Evolutionary conservation across 2,888 invertebrate genomes (phyloP), one percentile per base, ranked within the genome.

Genomic region (Brachylomia viminalis): DNA sequence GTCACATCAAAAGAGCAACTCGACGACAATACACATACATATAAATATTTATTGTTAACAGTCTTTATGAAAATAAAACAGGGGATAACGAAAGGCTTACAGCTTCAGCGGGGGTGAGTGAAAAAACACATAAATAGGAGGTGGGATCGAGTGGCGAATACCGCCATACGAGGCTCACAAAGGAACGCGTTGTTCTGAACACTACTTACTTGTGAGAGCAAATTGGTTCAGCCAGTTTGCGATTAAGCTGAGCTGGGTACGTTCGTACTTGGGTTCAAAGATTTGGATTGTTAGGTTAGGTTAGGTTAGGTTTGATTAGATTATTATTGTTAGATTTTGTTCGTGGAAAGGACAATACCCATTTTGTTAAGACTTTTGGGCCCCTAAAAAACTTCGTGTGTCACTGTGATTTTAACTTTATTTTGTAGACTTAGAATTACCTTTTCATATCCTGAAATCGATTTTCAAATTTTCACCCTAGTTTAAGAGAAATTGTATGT

Each of bases 51-150:
- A 77, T 75, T 83, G 76, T 87, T 79, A 78, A 76, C 80, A 73
- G 56, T 68, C 42, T 78, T 84, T 84, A 84, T 77, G 49, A 72
- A 77, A 75, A 76, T 83, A 76, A 78, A 82, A 80, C 83, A 77
- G 64, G 78, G 77, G 77, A 82, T 86, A 80, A 68, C 62, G 58
- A 61, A 77, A 79, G 62, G 86, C 88, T 86, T 82, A 87, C 87
- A 72, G 71, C 67, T 69, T 75, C 76, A 69, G 58, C 20, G 20
- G 62, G 76, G 64, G 61, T 62, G 45, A 11, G 66, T 33, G 75
- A 80, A 87, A 79, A 85, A 83, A 80, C 72, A 78, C 75, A 86
- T 80, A 75, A 83, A 86, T 85, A 86, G 77, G 83, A 86, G 85
- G 80, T 38, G 56, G 74, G 70, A 67, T 75, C 75, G 78, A 64